Conservation (phyloP, 1,140 invertebrate species). For the Agraylea sexmaculata region DNA sequence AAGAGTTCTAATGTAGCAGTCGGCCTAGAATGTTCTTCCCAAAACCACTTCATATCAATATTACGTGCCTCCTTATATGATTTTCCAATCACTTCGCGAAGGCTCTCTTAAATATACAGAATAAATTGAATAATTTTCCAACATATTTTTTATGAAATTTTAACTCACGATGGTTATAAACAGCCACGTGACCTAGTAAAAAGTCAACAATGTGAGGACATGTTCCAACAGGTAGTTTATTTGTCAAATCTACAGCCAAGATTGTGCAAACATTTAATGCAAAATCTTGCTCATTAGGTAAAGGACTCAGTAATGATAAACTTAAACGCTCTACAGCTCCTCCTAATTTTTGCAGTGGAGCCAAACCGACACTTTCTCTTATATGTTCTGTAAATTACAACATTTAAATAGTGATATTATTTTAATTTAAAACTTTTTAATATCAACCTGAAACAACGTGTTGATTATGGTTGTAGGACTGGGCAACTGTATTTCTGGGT, state of each 20-base stretch:
- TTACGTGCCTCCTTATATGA: slow-evolving; percentile 58
- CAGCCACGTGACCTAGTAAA: slow-evolving; percentile 83
- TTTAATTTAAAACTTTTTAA: slow-evolving; percentile 5
- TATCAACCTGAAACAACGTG: slow-evolving; percentile 61
- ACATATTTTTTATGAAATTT: slow-evolving; percentile 1
- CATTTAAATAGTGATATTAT: slow-evolving; percentile 22
- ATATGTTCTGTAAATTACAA: slow-evolving; percentile 41
- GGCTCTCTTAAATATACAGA: slow-evolving; percentile 41
- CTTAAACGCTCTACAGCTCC: slow-evolving; percentile 75
- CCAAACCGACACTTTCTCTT: slow-evolving; percentile 52
- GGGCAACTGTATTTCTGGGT: slow-evolving; percentile 59
- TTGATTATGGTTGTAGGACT: slow-evolving; percentile 71
- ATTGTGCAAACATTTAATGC: slow-evolving; percentile 94
- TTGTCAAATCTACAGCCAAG: slow-evolving; percentile 85
- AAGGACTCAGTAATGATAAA: slow-evolving; percentile 79
- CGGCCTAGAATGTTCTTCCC: slow-evolving; percentile 53
- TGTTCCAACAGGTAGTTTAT: slow-evolving; percentile 71
- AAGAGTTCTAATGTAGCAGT: slow-evolving; percentile 56
- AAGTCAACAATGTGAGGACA: slow-evolving; percentile 78
- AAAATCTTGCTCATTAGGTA: slow-evolving; percentile 98
- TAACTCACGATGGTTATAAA: slow-evolving; percentile 74
- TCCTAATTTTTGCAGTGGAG: slow-evolving; percentile 45
- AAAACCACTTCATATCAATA: slow-evolving; percentile 63
- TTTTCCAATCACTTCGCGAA: slow-evolving; percentile 59
- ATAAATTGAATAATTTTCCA: slow-evolving; percentile 5